A percentile compares a stretch with the other conserved stretches of the same genome.
These are phyloP conservation scores for Drosophila nigritarsus DNA, from an alignment of 2,888 invertebrate genomes.

Conservation along the genomic window DNA sequence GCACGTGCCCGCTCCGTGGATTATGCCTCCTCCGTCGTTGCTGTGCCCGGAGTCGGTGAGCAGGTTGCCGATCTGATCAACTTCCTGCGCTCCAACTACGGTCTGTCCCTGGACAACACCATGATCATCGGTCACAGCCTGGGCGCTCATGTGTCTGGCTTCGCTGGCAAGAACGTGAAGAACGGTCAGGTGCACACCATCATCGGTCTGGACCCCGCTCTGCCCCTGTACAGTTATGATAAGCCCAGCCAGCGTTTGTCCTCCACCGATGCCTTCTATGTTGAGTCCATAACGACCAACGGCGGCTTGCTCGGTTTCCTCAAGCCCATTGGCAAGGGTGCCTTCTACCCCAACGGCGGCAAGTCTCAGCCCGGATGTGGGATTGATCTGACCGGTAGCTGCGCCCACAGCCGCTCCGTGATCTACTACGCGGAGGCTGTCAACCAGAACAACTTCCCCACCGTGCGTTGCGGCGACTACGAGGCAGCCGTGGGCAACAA, in stretches of 20 bases:
- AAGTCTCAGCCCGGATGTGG: conserved; percentile 86
- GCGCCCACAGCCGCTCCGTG: conserved; percentile 85
- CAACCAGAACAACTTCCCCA: conserved; percentile 66
- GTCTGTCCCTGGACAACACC: conserved; percentile 85
- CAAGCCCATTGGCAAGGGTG: conserved; percentile 84
- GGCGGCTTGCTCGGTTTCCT: conserved; percentile 78
- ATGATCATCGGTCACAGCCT: conserved; percentile 87
- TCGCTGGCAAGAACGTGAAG: conserved; percentile 87
- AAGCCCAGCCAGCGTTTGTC: conserved; percentile 68
- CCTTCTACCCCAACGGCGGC: conserved; percentile 86
- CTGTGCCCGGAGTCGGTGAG: conserved; percentile 74
- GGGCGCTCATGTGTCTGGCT: conserved; percentile 88
- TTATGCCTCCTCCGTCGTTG: conserved; percentile 86
- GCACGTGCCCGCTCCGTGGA: conserved; percentile 86
- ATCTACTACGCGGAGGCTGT: conserved; percentile 85
- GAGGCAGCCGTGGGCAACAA: conserved; percentile 76
- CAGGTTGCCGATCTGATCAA: conserved; percentile 79
- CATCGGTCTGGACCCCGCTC: conserved; percentile 85
- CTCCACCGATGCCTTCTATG: conserved; percentile 79
- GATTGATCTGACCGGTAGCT: conserved; percentile 82
- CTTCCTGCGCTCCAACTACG: conserved; percentile 85
- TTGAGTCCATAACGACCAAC: conserved; percentile 83
- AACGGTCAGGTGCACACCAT: conserved; percentile 87
- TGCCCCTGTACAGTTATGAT: conserved; percentile 76
- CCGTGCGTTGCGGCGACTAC: conserved; percentile 67